phyloP scores from a whole-genome alignment of 2,888 invertebrate genomes.

The Toxonevra muliebris region DNA sequence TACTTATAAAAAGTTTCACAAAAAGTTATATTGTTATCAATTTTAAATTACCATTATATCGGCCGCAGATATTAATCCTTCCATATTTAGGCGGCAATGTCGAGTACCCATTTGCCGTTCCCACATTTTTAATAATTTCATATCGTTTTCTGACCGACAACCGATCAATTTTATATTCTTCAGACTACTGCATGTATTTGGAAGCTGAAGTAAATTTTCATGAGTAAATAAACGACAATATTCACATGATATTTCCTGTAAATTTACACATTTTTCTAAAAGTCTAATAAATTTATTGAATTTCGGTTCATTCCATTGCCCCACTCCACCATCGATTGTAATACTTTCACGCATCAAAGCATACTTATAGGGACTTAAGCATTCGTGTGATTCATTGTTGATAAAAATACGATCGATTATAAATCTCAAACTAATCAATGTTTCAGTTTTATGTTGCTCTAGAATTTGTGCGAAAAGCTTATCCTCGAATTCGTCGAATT shows the following conservation, averaged over 20 bases:
- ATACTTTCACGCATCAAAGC: conserved; percentile 41
- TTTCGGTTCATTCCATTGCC: conserved; percentile 25
- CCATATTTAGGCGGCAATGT: conserved; percentile 26
- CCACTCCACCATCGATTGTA: conserved; percentile 37
- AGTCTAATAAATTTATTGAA: too few species aligned
- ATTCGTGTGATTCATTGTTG: conserved; percentile 35
- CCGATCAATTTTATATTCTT: conserved; percentile 23
- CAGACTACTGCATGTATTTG: not conserved
- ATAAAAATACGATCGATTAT: conserved; percentile 37
- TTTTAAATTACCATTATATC: conserved; percentile 6
- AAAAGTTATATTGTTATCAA: not conserved
- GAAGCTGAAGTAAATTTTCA: conserved; percentile 10
- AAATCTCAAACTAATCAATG: conserved; percentile 32
- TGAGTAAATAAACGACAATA: conserved; percentile 28
- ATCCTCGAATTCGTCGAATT: conserved; percentile 18
- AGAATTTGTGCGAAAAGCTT: conserved; percentile 17
- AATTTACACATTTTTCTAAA: not conserved
- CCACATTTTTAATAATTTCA: conserved; percentile 10
- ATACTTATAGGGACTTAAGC: conserved; percentile 32
- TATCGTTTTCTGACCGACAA: conserved; percentile 22
- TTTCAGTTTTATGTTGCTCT: conserved; percentile 3
- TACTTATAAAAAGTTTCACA: not conserved
- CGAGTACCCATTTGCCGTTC: not conserved
- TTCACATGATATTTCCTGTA: conserved; percentile 15
- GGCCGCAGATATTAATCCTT: conserved; percentile 20